Evolutionary conservation across 2,113 vertebrate species (phyloP).

Genomic region (Gallinago paraguaiae): DNA sequence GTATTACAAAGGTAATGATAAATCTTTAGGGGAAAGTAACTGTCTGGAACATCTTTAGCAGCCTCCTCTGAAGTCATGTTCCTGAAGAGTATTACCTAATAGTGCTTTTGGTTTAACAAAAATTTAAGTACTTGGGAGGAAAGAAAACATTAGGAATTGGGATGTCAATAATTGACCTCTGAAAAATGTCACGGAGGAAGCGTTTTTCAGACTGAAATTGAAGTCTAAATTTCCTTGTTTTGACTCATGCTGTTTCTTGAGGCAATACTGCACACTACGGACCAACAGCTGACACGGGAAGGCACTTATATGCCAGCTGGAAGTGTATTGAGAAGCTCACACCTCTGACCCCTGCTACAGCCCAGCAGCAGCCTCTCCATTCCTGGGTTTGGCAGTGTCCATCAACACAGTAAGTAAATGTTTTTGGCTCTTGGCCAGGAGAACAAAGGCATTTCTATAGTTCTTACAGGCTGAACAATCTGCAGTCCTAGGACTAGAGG

Average conservation of each 20-base stretch:
- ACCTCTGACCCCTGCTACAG: background rate
- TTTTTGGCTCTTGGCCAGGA: background rate
- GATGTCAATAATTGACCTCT: background rate
- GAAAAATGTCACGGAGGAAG: background rate
- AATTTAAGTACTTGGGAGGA: background rate
- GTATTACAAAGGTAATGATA: background rate
- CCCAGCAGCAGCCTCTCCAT: fast-evolving
- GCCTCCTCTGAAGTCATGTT: background rate
- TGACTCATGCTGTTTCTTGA: background rate
- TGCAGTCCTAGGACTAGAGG: background rate
- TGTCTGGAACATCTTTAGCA: background rate
- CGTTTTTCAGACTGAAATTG: background rate
- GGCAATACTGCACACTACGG: fast-evolving
- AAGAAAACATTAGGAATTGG: background rate
- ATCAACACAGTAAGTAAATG: fast-evolving
- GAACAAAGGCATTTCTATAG: background rate
- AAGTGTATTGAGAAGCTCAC: fast-evolving
- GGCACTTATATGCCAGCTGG: fast-evolving
- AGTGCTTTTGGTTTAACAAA: background rate
- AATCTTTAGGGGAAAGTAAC: background rate
- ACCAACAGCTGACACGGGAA: background rate
- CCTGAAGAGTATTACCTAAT: background rate
- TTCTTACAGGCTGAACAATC: background rate
- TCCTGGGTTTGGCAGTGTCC: background rate
- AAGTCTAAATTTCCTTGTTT: background rate